phyloP scores from a whole-genome alignment of 2,797 vertebrate genomes.

The Spinibarbus caldwelli region DNA sequence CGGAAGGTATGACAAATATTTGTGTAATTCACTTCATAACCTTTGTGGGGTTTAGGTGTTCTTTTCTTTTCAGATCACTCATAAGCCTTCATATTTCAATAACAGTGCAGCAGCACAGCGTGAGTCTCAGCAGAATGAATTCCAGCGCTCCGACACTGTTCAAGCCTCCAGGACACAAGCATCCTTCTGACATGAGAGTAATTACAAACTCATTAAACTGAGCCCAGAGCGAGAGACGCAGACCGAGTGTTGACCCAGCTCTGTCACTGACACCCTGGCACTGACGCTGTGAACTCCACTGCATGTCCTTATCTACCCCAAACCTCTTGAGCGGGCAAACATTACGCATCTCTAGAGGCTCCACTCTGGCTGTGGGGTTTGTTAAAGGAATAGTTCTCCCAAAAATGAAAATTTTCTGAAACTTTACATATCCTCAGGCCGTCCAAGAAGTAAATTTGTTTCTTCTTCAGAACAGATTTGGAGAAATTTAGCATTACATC shows the following conservation, averaged over 20 bases:
- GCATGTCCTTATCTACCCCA: slow-evolving; percentile 22
- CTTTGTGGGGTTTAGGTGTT: slow-evolving; percentile 41
- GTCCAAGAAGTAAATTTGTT: no score
- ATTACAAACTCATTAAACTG: slow-evolving; percentile 50
- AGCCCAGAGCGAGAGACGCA: slow-evolving; percentile 7
- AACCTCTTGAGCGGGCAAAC: slow-evolving; percentile 13
- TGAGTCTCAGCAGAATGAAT: slow-evolving; percentile 19
- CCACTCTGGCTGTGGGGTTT: background rate
- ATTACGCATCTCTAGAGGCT: slow-evolving; percentile 4
- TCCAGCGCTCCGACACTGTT: background rate
- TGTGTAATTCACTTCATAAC: slow-evolving; percentile 50
- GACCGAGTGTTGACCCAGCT: slow-evolving; percentile 53
- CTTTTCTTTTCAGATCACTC: slow-evolving; percentile 25
- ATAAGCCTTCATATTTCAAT: slow-evolving; percentile 46
- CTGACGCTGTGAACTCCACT: background rate
- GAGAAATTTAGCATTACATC: background rate
- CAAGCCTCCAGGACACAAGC: slow-evolving; percentile 13
- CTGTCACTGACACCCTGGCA: slow-evolving; percentile 39
- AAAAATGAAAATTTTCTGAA: no score
- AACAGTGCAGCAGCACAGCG: slow-evolving; percentile 6
- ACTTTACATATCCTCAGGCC: no score
- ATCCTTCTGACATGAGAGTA: slow-evolving; percentile 41
- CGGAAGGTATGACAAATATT: slow-evolving; percentile 53
- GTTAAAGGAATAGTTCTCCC: background rate
- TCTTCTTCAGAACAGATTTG: no score